Conservation (phyloP, 2,797 vertebrate species). For the Eutrigla gurnardus region DNA sequence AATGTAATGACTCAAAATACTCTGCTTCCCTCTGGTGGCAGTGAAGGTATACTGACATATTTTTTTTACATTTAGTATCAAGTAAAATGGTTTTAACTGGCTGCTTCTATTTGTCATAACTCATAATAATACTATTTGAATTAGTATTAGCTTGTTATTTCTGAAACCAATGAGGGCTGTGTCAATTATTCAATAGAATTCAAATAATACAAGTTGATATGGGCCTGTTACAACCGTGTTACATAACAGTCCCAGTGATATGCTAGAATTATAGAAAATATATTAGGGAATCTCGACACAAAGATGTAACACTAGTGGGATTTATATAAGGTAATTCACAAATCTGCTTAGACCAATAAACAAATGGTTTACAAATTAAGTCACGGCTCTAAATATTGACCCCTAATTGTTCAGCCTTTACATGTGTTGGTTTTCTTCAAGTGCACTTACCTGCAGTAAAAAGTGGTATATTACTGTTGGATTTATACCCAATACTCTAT, state of each 20-base stretch:
- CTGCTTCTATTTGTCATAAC: neutral
- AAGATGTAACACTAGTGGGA: neutral
- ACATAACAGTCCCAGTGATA: no score
- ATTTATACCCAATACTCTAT: neutral
- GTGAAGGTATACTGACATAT: neutral
- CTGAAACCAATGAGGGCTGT: neutral
- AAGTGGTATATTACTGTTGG: neutral
- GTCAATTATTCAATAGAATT: neutral
- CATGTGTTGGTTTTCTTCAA: neutral
- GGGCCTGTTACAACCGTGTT: neutral
- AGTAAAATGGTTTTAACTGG: neutral
- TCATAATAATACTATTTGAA: neutral
- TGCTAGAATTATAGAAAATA: no score
- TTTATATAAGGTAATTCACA: no score
- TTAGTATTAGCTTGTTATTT: neutral
- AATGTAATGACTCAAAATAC: neutral
- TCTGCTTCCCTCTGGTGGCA: constrained; percentile 50
- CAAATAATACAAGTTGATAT: neutral
- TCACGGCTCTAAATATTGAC: neutral
- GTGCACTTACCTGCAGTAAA: neutral
- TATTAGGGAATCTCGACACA: neutral
- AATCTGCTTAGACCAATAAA: neutral
- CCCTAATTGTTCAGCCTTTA: neutral
- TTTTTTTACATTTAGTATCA: neutral
- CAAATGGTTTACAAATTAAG: neutral